phyloP scores from a whole-genome alignment of 2,113 vertebrate species.

The Holacanthus passer region DNA sequence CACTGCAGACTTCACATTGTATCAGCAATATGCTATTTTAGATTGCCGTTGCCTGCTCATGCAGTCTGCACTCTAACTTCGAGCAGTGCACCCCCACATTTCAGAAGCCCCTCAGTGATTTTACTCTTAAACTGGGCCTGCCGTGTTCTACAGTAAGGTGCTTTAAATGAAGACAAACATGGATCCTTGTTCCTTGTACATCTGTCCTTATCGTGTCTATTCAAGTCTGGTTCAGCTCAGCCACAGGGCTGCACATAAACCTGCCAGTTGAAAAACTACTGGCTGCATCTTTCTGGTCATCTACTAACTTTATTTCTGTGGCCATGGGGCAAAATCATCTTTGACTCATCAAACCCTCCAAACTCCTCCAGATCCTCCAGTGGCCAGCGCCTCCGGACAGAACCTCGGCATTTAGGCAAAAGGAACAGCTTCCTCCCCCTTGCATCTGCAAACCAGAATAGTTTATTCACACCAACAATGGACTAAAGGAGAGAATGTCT shows the following conservation, averaged over 20 bases:
- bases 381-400: neutral
- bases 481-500: neutral
- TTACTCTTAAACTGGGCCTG: neutral
- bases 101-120: neutral
- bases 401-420: neutral
- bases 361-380: neutral
- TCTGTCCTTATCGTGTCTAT: neutral
- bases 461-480: neutral
- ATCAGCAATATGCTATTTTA: constrained; percentile 27
- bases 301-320: neutral
- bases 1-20: neutral
- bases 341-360: neutral
- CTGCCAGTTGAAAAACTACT: neutral
- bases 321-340: neutral
- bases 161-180: neutral
- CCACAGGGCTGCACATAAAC: neutral
- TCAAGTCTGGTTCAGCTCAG: neutral
- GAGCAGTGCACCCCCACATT: constrained; percentile 1
- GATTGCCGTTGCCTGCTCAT: neutral
- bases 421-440: neutral
- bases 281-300: constrained; percentile 2
- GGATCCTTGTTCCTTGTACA: neutral
- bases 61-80: constrained; percentile 9
- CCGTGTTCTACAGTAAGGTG: neutral
- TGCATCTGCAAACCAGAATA: neutral